A percentile compares a stretch with the other conserved stretches of the same genome.
Evolutionary conservation across 2,797 vertebrate species (phyloP).

Genomic region (Potorous gilbertii): DNA sequence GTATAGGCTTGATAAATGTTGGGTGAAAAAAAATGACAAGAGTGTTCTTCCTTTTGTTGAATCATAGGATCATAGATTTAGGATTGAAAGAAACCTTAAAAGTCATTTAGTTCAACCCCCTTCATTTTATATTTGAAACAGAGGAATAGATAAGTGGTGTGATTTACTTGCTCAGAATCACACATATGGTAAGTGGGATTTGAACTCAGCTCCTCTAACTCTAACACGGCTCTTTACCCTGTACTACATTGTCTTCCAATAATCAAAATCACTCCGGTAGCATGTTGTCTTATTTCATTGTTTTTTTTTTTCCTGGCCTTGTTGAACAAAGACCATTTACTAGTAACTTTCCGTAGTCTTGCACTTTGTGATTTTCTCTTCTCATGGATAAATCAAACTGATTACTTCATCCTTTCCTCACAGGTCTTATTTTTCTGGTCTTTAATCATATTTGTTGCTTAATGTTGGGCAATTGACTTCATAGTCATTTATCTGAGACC

Average conservation of each 20-base stretch:
- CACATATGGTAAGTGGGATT: not conserved
- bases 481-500: conserved; percentile 61
- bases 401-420: conserved; percentile 72
- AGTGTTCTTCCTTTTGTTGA: not conserved
- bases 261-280: not conserved
- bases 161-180: not conserved
- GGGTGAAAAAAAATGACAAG: not conserved
- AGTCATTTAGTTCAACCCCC: not conserved
- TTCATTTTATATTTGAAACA: not conserved
- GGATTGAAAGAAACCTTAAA: not conserved
- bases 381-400: conserved; percentile 62
- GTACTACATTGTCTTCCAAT: not conserved
- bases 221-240: not conserved
- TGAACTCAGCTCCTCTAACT: not conserved
- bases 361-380: conserved; percentile 63
- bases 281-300: not conserved
- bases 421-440: conserved; percentile 71
- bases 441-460: conserved; percentile 76
- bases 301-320: not conserved
- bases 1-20: not conserved
- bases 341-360: conserved; percentile 59
- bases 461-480: conserved; percentile 33
- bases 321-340: conserved; percentile 46
- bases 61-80: not conserved
- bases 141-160: not conserved